phyloP scores from a whole-genome alignment of 2,888 invertebrate genomes.

The Abrostola triplasia region DNA sequence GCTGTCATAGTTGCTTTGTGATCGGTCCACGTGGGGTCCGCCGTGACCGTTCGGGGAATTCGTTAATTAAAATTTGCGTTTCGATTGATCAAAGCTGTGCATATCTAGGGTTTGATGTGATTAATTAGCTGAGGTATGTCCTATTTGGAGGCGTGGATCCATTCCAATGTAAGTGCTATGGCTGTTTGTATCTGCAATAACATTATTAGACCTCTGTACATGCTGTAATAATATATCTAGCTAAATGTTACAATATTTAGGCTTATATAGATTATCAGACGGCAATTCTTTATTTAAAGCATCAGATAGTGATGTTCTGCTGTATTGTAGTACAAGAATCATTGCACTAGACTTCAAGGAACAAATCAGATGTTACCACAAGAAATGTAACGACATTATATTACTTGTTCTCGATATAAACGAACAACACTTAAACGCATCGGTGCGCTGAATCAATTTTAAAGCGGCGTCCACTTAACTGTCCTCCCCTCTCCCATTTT shows the following conservation, averaged over 20 bases:
- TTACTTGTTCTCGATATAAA: slow-evolving; percentile 32
- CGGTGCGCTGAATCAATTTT: slow-evolving; percentile 77
- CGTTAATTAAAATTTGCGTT: slow-evolving; percentile 75
- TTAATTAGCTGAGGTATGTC: slow-evolving; percentile 41
- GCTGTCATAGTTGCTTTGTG: slow-evolving; percentile 78
- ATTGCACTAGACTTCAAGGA: too few species aligned
- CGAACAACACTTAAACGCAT: slow-evolving; percentile 54
- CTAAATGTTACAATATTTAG: too few species aligned
- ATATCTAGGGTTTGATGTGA: slow-evolving; percentile 33
- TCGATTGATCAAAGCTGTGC: slow-evolving; percentile 63
- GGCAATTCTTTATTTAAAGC: too few species aligned
- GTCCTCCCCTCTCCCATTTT: slow-evolving; percentile 72
- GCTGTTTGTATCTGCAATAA: too few species aligned
- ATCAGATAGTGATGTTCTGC: too few species aligned
- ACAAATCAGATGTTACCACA: not conserved
- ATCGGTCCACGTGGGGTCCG: slow-evolving; percentile 55
- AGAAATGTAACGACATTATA: not conserved
- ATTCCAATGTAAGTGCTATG: not conserved
- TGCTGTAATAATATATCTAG: too few species aligned
- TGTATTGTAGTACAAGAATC: too few species aligned
- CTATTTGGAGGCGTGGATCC: slow-evolving; percentile 6
- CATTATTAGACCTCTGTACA: too few species aligned
- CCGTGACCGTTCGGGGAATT: slow-evolving; percentile 71
- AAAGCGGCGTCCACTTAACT: slow-evolving; percentile 74
- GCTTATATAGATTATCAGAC: too few species aligned